Evolutionary conservation across 2,113 vertebrate genomes (phyloP).

Genomic region (Calyptommatus sinebrachiatus): DNA sequence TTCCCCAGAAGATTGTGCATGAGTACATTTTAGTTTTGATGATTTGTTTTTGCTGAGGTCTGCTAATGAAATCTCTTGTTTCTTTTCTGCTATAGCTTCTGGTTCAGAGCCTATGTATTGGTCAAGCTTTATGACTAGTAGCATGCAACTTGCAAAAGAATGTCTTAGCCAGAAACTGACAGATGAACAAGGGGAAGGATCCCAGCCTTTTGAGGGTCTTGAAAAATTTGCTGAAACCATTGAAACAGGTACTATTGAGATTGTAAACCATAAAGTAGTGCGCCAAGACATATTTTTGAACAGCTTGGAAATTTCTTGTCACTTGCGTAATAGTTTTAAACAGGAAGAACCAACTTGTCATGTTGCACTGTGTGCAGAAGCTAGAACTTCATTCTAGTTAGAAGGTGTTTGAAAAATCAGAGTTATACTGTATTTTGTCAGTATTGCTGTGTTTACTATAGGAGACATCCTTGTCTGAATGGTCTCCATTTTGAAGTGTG

Average conservation of each 20-base stretch:
- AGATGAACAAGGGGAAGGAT: constrained; percentile 92
- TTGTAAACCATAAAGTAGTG: background rate
- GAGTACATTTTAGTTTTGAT: background rate
- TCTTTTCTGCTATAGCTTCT: constrained; percentile 76
- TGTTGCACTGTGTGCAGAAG: background rate
- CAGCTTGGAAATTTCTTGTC: background rate
- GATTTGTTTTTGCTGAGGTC: background rate
- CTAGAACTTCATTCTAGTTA: background rate
- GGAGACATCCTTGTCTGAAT: no score
- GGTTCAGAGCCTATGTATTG: constrained; percentile 94
- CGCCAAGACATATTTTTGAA: background rate
- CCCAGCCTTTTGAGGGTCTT: constrained; percentile 94
- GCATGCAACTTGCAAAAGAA: constrained; percentile 95
- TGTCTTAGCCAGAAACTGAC: constrained; percentile 95
- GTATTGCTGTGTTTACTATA: no score
- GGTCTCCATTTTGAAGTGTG: no score
- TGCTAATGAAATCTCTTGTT: constrained; percentile 6
- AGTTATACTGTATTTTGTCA: no score
- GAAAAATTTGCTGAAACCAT: constrained; percentile 99
- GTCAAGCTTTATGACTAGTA: constrained; percentile 99
- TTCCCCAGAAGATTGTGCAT: background rate
- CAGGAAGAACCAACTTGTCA: background rate
- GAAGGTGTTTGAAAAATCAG: background rate
- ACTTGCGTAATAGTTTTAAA: background rate
- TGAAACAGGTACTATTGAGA: constrained; percentile 83